phyloP scores from a whole-genome alignment of 2,113 vertebrate genomes.

The Merops nubicus region DNA sequence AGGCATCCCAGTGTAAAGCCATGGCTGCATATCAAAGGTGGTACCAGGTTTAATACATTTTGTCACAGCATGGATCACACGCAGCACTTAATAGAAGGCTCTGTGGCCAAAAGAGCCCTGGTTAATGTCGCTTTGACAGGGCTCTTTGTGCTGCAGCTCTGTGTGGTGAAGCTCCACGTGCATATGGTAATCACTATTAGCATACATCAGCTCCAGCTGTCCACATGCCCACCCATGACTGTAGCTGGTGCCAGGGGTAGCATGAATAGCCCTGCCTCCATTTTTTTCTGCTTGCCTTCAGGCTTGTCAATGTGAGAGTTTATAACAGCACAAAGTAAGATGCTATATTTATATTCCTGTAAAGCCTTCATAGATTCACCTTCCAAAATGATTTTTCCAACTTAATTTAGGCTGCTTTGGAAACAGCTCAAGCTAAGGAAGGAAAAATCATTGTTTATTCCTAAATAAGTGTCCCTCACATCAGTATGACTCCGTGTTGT shows the following conservation, averaged over 20 bases:
- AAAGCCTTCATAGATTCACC: neutral
- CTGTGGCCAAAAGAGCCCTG: neutral
- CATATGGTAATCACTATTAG: neutral
- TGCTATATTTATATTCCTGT: constrained; percentile 32
- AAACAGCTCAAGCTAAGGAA: constrained; percentile 4
- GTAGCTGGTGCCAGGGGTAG: neutral
- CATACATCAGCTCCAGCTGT: constrained; percentile 45
- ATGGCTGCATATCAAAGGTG: accelerated
- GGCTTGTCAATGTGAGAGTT: constrained; percentile 24
- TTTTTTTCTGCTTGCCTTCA: neutral
- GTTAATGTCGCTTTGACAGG: accelerated
- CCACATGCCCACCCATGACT: neutral
- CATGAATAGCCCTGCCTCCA: neutral
- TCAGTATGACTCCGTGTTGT: neutral
- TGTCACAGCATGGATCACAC: neutral
- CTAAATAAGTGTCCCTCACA: neutral
- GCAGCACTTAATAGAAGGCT: neutral
- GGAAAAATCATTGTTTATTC: neutral
- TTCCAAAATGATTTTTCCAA: neutral
- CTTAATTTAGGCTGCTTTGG: neutral
- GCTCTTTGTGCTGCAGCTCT: constrained; percentile 4
- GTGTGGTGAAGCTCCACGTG: neutral
- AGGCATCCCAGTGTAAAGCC: neutral
- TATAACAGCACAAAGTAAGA: neutral
- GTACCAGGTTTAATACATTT: neutral